Evolutionary conservation across 2,797 vertebrate species (phyloP).

Genomic region (Phataginus tricuspis): DNA sequence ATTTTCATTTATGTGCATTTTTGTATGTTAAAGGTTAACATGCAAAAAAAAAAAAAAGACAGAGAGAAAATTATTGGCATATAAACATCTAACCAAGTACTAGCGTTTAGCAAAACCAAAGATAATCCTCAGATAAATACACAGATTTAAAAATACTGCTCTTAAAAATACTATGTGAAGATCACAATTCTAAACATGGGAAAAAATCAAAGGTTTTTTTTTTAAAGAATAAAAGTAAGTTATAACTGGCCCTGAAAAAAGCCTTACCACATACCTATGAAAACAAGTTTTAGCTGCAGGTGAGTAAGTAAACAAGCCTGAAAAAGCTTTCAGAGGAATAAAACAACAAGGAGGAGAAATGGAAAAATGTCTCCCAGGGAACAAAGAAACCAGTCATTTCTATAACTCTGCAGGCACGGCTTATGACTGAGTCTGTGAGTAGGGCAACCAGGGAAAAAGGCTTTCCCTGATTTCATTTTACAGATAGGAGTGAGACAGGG

Average conservation of each 20-base stretch:
- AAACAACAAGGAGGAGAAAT: slow-evolving; percentile 30
- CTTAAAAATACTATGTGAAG: background rate
- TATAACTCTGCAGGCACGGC: background rate
- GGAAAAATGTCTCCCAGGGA: background rate
- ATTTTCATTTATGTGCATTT: background rate
- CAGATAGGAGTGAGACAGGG: background rate
- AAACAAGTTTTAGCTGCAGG: slow-evolving; percentile 60
- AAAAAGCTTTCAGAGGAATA: slow-evolving; percentile 48
- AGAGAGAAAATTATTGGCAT: background rate
- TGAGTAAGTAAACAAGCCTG: slow-evolving; percentile 48
- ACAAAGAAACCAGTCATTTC: slow-evolving; percentile 18
- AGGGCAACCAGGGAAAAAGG: background rate
- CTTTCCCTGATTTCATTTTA: background rate
- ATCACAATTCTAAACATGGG: slow-evolving; percentile 50
- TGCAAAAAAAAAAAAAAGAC: background rate
- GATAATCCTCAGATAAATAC: slow-evolving; percentile 15
- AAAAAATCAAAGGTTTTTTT: slow-evolving; percentile 15
- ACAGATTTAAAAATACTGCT: no score
- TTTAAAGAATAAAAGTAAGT: slow-evolving; percentile 46
- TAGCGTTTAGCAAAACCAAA: background rate
- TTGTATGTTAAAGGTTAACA: background rate
- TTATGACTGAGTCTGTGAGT: background rate
- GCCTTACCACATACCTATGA: slow-evolving; percentile 20
- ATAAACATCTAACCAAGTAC: background rate
- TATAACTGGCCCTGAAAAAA: background rate